These are phyloP conservation scores for Noctua comes DNA, from an alignment of 2,888 invertebrate genomes.

Conservation along the genomic window DNA sequence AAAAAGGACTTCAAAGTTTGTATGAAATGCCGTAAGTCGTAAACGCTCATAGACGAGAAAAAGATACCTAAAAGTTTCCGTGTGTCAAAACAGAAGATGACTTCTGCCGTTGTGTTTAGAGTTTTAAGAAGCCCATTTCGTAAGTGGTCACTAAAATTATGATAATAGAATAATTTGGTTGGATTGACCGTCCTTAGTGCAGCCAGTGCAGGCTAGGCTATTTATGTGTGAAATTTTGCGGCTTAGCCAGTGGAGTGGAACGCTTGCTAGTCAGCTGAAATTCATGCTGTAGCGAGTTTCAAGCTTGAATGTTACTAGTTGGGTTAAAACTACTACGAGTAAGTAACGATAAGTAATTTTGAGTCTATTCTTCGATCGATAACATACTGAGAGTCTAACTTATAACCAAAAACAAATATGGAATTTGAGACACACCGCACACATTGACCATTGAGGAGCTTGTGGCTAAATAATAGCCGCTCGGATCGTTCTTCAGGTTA, in stretches of 20 bases:
- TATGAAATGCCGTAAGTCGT: too few relatives aligned
- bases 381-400: background rate
- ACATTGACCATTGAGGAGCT: too few relatives aligned
- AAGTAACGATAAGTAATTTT: background rate
- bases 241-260: conserved; percentile 19
- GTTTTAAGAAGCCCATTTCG: background rate
- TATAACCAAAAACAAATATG: background rate
- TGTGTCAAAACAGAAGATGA: background rate
- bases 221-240: conserved; percentile 32
- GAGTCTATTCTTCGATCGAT: background rate
- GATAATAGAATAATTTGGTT: background rate
- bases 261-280: conserved; percentile 35
- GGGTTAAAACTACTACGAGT: background rate
- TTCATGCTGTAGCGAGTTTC: conserved; percentile 8
- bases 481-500: too few relatives aligned
- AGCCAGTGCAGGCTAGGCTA: conserved; percentile 5
- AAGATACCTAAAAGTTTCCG: background rate
- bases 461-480: too few relatives aligned
- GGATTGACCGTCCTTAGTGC: conserved; percentile 5
- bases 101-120: background rate
- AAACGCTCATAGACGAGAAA: background rate
- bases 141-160: background rate
- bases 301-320: background rate
- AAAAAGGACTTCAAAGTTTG: too few relatives aligned
- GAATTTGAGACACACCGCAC: background rate